Conservation (phyloP, 2,888 invertebrate genomes). For the Azorinus chamasolen region DNA sequence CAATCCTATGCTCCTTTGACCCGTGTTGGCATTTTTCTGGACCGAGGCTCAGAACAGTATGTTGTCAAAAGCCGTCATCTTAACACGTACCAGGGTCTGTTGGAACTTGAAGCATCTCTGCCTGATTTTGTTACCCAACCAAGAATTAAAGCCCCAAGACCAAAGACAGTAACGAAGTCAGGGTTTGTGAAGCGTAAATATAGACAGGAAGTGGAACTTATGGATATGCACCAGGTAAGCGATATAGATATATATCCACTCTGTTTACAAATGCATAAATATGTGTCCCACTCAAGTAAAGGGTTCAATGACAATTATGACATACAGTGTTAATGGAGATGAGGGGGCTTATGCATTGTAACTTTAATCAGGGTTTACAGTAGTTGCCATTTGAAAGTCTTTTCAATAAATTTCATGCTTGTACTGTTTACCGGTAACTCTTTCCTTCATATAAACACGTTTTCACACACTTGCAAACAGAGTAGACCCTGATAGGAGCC, state of each 20-base stretch:
- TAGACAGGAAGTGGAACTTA: slow-evolving; percentile 84
- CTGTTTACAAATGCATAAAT: too few relatives aligned
- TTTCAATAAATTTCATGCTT: too few relatives aligned
- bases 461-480: too few relatives aligned
- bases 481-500: too few relatives aligned
- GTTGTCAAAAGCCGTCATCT: slow-evolving; percentile 85
- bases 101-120: slow-evolving; percentile 85
- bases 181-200: slow-evolving; percentile 85
- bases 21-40: slow-evolving; percentile 85
- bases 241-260: not conserved
- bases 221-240: slow-evolving; percentile 84
- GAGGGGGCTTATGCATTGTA: too few relatives aligned
- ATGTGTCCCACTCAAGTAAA: too few relatives aligned
- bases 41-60: slow-evolving; percentile 85
- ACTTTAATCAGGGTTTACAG: too few relatives aligned
- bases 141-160: slow-evolving; percentile 84
- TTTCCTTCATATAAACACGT: too few relatives aligned
- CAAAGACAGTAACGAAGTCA: slow-evolving; percentile 83
- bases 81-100: slow-evolving; percentile 84
- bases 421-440: too few relatives aligned
- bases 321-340: too few relatives aligned
- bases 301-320: too few relatives aligned
- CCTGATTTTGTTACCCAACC: slow-evolving; percentile 85
- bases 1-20: slow-evolving; percentile 86
- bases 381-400: too few relatives aligned